Conservation (phyloP, 2,888 invertebrate species). For the Drosophila stalkeri region DNA sequence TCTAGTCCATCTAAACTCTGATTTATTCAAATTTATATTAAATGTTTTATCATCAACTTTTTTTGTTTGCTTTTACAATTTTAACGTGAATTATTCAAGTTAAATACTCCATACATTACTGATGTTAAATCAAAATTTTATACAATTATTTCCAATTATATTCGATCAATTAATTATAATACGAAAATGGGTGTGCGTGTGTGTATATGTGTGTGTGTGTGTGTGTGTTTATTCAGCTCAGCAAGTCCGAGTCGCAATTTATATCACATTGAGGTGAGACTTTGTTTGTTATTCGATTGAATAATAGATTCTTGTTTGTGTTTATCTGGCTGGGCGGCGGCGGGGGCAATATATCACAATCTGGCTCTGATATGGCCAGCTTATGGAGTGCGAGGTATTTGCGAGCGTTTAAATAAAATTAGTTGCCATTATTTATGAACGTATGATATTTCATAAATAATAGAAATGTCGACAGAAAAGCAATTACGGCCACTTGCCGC, state of each 20-base stretch:
- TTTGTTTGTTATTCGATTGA: slow-evolving; percentile 28
- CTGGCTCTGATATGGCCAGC: slow-evolving; percentile 44
- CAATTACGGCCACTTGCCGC: slow-evolving; percentile 54
- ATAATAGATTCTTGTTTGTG: slow-evolving; percentile 40
- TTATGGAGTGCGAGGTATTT: slow-evolving; percentile 35
- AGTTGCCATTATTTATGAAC: slow-evolving; percentile 61
- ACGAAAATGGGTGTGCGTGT: not conserved
- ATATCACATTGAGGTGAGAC: slow-evolving; percentile 29
- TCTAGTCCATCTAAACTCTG: not conserved
- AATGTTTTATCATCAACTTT: not conserved
- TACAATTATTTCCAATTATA: slow-evolving; percentile 8
- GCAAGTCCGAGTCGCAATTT: slow-evolving; percentile 33
- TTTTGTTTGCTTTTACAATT: not conserved
- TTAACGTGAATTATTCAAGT: not conserved
- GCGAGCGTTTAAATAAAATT: slow-evolving; percentile 39
- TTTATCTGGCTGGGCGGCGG: slow-evolving; percentile 27
- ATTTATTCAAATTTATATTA: not conserved
- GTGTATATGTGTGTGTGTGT: not conserved
- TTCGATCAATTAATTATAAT: slow-evolving; percentile 21
- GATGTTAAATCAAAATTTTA: not conserved
- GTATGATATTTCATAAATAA: slow-evolving; percentile 75
- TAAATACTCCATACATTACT: not conserved
- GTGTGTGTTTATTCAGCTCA: slow-evolving; percentile 19
- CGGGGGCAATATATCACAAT: slow-evolving; percentile 52
- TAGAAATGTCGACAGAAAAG: slow-evolving; percentile 72